A percentile compares a stretch with the other conserved stretches of the same genome.
phyloP scores from a whole-genome alignment of 1,140 invertebrate genomes.

The Zaprionus kolodkinae region DNA sequence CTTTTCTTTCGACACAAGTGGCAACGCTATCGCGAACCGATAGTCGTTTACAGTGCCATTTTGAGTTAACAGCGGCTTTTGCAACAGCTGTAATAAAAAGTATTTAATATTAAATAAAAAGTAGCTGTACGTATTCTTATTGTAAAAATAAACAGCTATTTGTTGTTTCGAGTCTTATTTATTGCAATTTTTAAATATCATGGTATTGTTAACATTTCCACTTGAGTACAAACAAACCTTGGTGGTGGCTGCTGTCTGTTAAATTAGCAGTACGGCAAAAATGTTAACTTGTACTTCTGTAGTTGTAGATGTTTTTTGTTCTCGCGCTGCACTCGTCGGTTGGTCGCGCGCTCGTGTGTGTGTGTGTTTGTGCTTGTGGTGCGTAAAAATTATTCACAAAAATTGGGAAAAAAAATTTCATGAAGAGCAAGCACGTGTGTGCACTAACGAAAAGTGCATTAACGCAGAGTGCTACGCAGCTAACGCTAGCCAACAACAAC shows the following conservation, averaged over 20 bases:
- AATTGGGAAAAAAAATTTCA: constrained; percentile 32
- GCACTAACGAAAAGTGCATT: constrained; percentile 29
- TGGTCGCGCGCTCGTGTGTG: constrained; percentile 36
- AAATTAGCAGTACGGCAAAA: constrained; percentile 11
- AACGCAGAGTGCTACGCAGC: constrained; percentile 15
- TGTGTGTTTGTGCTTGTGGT: constrained; percentile 40
- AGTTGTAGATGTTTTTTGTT: constrained; percentile 46
- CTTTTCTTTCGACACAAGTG: background rate
- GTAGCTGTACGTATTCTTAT: background rate
- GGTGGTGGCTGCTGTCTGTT: constrained; percentile 38
- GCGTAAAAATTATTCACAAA: constrained; percentile 51
- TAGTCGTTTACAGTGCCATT: background rate
- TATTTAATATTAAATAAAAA: background rate
- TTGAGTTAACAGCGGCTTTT: constrained; percentile 7
- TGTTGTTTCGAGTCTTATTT: background rate
- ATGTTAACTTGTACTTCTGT: constrained; percentile 28
- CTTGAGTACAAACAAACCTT: constrained; percentile 32
- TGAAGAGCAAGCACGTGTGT: constrained; percentile 36
- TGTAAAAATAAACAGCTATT: background rate
- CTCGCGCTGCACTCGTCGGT: constrained; percentile 51
- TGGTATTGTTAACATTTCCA: constrained; percentile 14
- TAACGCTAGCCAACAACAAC: constrained; percentile 26
- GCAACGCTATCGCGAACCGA: constrained; percentile 17
- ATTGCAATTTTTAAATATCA: background rate
- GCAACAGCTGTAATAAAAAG: background rate